Conservation (phyloP, 2,113 vertebrate genomes). For the Sapayoa aenigma region DNA sequence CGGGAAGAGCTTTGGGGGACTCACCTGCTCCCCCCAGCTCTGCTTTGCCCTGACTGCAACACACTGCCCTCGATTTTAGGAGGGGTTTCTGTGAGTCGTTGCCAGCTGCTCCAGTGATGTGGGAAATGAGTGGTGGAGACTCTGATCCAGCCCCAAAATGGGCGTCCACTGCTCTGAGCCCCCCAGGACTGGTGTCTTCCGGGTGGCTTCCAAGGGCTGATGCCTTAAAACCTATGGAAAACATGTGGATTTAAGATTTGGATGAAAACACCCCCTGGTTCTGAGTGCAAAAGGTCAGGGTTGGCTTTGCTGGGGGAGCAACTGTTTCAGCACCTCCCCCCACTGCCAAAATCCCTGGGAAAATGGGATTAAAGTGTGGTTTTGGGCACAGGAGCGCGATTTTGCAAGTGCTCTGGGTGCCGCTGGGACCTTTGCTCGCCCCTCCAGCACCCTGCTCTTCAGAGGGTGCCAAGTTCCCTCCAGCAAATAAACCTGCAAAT, state of each 20-base stretch:
- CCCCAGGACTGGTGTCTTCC: no score
- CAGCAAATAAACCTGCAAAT: not conserved
- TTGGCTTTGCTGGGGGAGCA: not conserved
- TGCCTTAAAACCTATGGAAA: not conserved
- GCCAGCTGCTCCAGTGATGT: not conserved
- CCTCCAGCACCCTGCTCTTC: not conserved
- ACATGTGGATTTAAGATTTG: rapidly evolving
- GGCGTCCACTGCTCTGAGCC: rapidly evolving
- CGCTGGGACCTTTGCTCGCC: rapidly evolving
- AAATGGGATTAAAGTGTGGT: rapidly evolving
- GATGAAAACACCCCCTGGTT: not conserved
- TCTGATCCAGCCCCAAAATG: not conserved
- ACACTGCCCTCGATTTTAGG: not conserved
- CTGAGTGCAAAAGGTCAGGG: rapidly evolving
- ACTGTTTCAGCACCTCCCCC: not conserved
- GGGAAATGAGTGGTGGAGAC: not conserved
- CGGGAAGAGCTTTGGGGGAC: not conserved
- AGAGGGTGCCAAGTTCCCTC: not conserved
- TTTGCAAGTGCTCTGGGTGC: not conserved
- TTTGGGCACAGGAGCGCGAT: not conserved
- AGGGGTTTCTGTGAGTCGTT: not conserved
- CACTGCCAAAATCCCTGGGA: rapidly evolving
- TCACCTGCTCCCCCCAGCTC: not conserved
- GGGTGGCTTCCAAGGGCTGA: not conserved
- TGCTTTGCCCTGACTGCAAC: not conserved